Evolutionary conservation across 2,113 vertebrate genomes (phyloP).

Genomic region (Nyctereutes procyonoides): DNA sequence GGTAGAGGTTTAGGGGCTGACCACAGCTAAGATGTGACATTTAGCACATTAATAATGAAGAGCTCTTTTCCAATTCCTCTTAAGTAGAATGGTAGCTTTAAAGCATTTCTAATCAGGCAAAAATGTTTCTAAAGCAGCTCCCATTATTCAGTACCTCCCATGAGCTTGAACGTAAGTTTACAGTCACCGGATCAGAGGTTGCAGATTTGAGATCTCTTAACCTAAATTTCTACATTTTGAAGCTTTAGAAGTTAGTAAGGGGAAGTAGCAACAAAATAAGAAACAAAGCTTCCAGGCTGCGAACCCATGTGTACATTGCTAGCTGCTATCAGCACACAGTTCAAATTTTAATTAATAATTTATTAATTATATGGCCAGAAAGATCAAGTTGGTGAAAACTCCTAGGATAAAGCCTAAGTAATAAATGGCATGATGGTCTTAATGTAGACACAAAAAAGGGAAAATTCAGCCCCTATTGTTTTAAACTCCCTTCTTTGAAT

Average conservation of each 20-base stretch:
- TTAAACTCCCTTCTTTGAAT: conserved; percentile 76
- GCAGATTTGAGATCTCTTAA: conserved; percentile 62
- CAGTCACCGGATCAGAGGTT: conserved; percentile 77
- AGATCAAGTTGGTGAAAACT: conserved; percentile 57
- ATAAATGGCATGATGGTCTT: conserved; percentile 68
- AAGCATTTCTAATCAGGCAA: conserved; percentile 79
- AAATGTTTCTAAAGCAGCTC: conserved; percentile 71
- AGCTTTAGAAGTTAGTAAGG: background rate
- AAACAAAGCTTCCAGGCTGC: background rate
- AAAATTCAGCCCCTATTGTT: conserved; percentile 69
- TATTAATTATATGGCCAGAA: conserved; percentile 51
- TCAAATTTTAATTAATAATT: conserved; percentile 50
- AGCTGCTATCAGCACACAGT: background rate
- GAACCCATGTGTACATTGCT: background rate
- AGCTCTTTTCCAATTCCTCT: conserved; percentile 81
- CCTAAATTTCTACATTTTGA: conserved; percentile 58
- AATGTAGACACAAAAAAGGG: conserved; percentile 68
- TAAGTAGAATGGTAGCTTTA: conserved; percentile 80
- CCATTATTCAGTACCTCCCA: conserved; percentile 75
- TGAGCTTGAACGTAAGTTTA: conserved; percentile 78
- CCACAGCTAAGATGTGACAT: conserved; percentile 74
- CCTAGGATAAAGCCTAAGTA: conserved; percentile 63
- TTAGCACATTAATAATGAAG: conserved; percentile 80
- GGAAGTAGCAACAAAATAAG: background rate
- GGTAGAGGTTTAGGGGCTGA: conserved; percentile 68